Conservation (phyloP, 2,797 vertebrate genomes). For the Danio kyathit region DNA sequence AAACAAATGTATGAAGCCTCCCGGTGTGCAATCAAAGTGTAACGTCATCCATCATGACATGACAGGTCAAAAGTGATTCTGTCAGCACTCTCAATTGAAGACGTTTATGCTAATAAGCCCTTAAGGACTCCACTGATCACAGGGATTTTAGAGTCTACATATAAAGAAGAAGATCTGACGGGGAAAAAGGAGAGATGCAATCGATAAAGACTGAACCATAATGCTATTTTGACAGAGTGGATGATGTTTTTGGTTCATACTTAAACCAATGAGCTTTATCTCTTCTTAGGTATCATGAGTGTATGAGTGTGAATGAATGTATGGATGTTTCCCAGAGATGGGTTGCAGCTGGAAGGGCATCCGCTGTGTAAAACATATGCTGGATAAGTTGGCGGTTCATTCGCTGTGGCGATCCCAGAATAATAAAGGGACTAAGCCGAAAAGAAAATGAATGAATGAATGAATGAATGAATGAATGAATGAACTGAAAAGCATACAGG, state of each 20-base stretch:
- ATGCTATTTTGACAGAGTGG: slow-evolving; percentile 9
- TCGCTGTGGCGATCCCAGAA: too few relatives aligned
- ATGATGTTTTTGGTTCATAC: neutral
- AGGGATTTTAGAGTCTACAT: slow-evolving; percentile 18
- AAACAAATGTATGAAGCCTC: slow-evolving; percentile 22
- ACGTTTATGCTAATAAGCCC: slow-evolving; percentile 18
- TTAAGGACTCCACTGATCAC: slow-evolving; percentile 34
- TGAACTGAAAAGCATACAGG: too few relatives aligned
- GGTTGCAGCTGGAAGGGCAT: too few relatives aligned
- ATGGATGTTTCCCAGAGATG: too few relatives aligned
- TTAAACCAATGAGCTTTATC: too few relatives aligned
- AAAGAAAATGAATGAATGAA: too few relatives aligned
- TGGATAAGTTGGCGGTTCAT: too few relatives aligned
- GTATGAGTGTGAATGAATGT: too few relatives aligned
- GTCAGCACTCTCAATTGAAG: slow-evolving; percentile 28
- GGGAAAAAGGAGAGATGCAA: slow-evolving; percentile 12
- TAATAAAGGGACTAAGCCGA: too few relatives aligned
- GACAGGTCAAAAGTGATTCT: slow-evolving; percentile 37
- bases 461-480: too few relatives aligned
- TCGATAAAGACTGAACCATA: neutral
- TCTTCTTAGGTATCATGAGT: too few relatives aligned
- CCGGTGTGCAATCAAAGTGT: neutral
- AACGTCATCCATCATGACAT: slow-evolving; percentile 39
- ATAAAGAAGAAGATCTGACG: slow-evolving; percentile 10
- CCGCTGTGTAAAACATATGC: too few relatives aligned